phyloP scores from a whole-genome alignment of 2,113 vertebrate genomes.

The Cariama cristata region DNA sequence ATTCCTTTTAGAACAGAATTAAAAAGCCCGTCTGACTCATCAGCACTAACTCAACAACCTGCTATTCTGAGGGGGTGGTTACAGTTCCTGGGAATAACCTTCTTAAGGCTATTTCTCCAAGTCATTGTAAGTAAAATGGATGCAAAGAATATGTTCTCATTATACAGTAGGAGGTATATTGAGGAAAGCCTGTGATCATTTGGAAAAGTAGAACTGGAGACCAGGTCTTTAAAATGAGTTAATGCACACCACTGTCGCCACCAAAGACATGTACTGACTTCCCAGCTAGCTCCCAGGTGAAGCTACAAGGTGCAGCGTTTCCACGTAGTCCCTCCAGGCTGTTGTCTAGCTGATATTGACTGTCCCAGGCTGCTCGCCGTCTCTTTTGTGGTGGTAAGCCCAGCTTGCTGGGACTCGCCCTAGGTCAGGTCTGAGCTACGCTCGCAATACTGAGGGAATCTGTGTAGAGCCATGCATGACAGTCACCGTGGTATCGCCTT shows the following conservation, averaged over 20 bases:
- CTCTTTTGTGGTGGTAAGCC: background rate
- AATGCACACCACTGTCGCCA: background rate
- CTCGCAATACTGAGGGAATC: fast-evolving
- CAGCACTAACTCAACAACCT: slow-evolving; percentile 79
- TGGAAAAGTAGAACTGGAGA: background rate
- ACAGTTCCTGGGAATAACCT: slow-evolving; percentile 80
- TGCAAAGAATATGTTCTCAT: slow-evolving; percentile 53
- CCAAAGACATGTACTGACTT: background rate
- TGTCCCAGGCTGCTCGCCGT: background rate
- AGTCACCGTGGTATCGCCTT: background rate
- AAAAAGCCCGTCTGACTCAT: slow-evolving; percentile 83
- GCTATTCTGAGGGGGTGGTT: slow-evolving; percentile 81
- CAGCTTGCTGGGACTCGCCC: background rate
- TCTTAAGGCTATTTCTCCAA: slow-evolving; percentile 69
- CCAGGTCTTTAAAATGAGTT: slow-evolving; percentile 3
- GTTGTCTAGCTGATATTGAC: background rate
- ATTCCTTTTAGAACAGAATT: slow-evolving; percentile 83
- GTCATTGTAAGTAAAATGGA: slow-evolving; percentile 55
- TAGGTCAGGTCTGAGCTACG: background rate
- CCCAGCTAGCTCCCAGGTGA: background rate
- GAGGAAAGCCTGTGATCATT: slow-evolving; percentile 54
- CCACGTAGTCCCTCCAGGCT: background rate
- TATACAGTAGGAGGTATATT: slow-evolving; percentile 58
- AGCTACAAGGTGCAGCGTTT: background rate
- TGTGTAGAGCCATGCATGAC: background rate